phyloP scores from a whole-genome alignment of 2,888 invertebrate genomes.

The Clistopyga incitator region DNA sequence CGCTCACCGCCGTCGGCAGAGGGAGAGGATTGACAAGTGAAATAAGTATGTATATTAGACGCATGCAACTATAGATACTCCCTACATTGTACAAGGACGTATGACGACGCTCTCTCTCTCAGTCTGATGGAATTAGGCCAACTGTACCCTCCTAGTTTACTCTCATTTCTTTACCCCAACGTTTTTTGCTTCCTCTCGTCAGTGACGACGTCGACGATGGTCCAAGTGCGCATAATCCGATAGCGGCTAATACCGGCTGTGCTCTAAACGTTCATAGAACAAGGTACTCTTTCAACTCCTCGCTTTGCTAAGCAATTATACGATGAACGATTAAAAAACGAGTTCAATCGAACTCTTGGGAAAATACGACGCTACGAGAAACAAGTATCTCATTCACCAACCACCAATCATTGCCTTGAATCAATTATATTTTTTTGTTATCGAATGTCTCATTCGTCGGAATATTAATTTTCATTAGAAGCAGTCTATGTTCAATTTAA shows the following conservation, averaged over 20 bases:
- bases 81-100: constrained; percentile 14
- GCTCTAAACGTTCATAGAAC: constrained; percentile 45
- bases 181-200: constrained; percentile 54
- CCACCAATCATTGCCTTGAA: neutral
- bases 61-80: constrained; percentile 14
- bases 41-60: neutral
- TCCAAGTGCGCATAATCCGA: constrained; percentile 51
- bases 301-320: constrained; percentile 3
- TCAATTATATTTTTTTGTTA: neutral
- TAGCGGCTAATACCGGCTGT: constrained; percentile 47
- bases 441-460: too few species aligned
- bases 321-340: neutral
- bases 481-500: too few species aligned
- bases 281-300: constrained; percentile 62
- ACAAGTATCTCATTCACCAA: neutral
- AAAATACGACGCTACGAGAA: neutral
- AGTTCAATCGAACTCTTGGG: neutral
- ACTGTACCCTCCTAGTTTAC: constrained; percentile 64
- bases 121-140: constrained; percentile 66
- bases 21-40: constrained; percentile 22
- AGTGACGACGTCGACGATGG: constrained; percentile 49
- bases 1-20: constrained; percentile 49
- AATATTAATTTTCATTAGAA: too few species aligned
- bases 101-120: constrained; percentile 28
- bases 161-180: constrained; percentile 52